A percentile compares a stretch with the other conserved stretches of the same genome.
Conservation (phyloP, 2,113 vertebrate genomes). For the Carassius carassius region DNA sequence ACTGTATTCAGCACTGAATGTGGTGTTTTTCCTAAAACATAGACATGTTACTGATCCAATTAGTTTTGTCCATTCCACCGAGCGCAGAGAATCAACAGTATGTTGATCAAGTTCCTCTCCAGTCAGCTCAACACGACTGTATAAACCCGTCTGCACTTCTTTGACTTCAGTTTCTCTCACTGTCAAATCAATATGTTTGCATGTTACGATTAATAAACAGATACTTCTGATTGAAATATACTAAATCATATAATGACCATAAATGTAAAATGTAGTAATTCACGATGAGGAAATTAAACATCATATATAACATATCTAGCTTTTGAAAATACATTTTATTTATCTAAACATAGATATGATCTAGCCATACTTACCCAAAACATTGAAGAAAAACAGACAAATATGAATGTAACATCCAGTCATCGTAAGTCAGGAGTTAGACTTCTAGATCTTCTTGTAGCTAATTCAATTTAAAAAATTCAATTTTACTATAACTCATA, state of each 20-base stretch:
- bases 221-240: too few relatives aligned
- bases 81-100: accelerated
- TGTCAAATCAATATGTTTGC: slow-evolving; percentile 27
- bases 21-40: neutral
- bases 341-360: too few relatives aligned
- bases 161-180: neutral
- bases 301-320: too few relatives aligned
- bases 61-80: slow-evolving; percentile 39
- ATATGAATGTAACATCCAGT: slow-evolving; percentile 15
- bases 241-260: too few relatives aligned
- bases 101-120: neutral
- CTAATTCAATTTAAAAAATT: too few relatives aligned
- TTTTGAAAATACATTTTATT: too few relatives aligned
- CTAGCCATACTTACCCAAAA: slow-evolving; percentile 29
- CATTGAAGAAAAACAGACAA: slow-evolving; percentile 19
- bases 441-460: neutral
- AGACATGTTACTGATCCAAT: neutral
- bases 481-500: too few relatives aligned
- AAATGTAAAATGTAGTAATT: too few relatives aligned
- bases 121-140: slow-evolving; percentile 28
- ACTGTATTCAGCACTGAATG: too few relatives aligned
- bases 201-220: too few relatives aligned
- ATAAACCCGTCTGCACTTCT: slow-evolving; percentile 11
- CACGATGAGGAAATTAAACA: too few relatives aligned
- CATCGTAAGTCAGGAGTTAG: slow-evolving; percentile 31